Evolutionary conservation across 2,888 invertebrate species (phyloP), one percentile per base, ranked within the genome.

Genomic region (Drosophila birchii): DNA sequence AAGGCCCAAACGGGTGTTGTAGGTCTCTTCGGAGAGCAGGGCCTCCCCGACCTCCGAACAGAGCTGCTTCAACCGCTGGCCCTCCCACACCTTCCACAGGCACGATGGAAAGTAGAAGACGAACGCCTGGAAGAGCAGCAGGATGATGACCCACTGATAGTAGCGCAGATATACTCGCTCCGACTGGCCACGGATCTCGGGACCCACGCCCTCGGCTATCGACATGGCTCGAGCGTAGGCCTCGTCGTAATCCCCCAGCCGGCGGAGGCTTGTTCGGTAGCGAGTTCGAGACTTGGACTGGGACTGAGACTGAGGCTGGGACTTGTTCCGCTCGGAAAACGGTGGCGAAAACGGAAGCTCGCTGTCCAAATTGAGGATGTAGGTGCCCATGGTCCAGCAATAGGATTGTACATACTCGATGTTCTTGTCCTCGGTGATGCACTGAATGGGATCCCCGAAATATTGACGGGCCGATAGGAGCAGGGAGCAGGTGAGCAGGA

Each of bases 391-490:
- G 78, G 96, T 96, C 96, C 96, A 96, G 92, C 96, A 97, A 91
- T 95, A 96, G 59, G 95, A 95, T 85, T 96, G 95, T 26, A 96
- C 93, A 16, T 95, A 94, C 51, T 95, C 95, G 71, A 94, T 94
- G 59, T 95, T 88, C 56, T 93, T 93, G 18, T 92, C 92, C 63
- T 94, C 93, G 36, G 93, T 93, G 90, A 95, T 94, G 92, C 97
- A 97, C 86, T 95, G 95, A 56, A 97, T 97, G 1, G 97, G 97
- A 85, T 97, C 96, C 0, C 97, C 97, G 86, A 97, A 96, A 92
- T 96, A 97, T 91, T 97, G 96, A 84, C 96, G 96, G 5, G 96
- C 95, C 49, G 96, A 96, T 56, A 97, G 94, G 81, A 97, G 91
- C 80, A 97, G 92, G 2, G 96, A 95, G 91, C 96, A 96, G 54